These are phyloP conservation scores for Strix occidentalis DNA, from an alignment of 2,797 vertebrate species.

Conservation along the genomic window DNA sequence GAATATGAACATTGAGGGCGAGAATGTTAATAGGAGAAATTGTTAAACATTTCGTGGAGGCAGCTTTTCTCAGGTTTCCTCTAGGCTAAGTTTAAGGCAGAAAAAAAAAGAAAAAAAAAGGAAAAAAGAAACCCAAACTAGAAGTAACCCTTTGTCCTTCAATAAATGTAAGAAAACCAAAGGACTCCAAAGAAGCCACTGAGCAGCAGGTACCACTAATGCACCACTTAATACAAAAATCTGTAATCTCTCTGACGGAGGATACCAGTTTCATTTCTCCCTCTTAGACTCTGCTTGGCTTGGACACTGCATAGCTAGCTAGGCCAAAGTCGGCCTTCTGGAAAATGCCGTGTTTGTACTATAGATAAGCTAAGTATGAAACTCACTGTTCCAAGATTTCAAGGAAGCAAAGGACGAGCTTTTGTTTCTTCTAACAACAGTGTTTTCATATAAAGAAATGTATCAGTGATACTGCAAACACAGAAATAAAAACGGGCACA, in stretches of 20 bases:
- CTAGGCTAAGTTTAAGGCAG: not conserved
- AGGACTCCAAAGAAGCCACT: not conserved
- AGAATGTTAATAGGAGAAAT: not conserved
- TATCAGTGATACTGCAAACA: not conserved
- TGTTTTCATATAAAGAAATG: not conserved
- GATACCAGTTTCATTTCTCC: not conserved
- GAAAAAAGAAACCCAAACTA: not conserved
- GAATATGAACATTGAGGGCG: not conserved
- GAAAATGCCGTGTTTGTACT: not conserved
- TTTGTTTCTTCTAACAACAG: not conserved
- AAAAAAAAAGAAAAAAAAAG: rapidly evolving
- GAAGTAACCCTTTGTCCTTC: not conserved
- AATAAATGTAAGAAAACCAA: not conserved
- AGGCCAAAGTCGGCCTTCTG: not conserved
- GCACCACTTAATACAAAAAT: not conserved
- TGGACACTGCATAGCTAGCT: not conserved
- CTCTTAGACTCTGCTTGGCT: not conserved
- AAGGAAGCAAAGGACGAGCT: not conserved
- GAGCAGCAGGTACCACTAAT: not conserved
- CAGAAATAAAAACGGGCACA: not conserved
- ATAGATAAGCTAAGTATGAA: not conserved
- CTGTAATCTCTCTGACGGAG: not conserved
- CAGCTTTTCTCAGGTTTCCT: not conserved
- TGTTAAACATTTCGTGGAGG: not conserved
- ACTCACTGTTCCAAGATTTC: not conserved